phyloP scores from a whole-genome alignment of 1,140 invertebrate genomes.

The Ips nitidus region DNA sequence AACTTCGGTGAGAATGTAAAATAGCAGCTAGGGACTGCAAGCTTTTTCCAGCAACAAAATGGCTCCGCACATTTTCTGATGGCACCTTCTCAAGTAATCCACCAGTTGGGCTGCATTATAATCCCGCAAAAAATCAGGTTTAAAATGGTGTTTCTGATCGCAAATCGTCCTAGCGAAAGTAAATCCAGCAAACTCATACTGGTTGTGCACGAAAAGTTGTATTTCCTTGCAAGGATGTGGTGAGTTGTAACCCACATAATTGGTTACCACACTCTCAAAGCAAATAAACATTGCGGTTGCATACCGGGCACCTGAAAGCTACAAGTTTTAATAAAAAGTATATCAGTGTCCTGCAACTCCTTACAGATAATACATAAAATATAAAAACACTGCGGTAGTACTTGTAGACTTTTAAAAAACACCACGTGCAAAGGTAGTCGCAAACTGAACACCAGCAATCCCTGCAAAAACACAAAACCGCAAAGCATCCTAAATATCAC shows the following conservation, averaged over 20 bases:
- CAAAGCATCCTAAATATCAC: not conserved
- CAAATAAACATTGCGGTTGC: conserved; percentile 9
- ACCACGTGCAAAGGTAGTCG: conserved; percentile 1
- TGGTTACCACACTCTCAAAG: conserved; percentile 8
- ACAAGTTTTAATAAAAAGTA: not conserved
- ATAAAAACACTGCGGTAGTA: not conserved
- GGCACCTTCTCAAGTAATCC: conserved; percentile 9
- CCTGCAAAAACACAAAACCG: not conserved
- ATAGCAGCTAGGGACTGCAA: not conserved
- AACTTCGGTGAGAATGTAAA: conserved; percentile 1
- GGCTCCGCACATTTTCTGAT: conserved; percentile 7
- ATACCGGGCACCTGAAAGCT: not conserved
- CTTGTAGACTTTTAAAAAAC: conserved; percentile 5
- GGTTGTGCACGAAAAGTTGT: conserved; percentile 1
- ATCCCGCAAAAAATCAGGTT: not conserved
- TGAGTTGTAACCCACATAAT: conserved; percentile 1
- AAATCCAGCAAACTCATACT: conserved; percentile 7
- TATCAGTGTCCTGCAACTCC: not conserved
- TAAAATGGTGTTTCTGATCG: not conserved
- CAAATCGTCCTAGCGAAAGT: not conserved
- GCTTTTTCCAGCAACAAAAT: not conserved
- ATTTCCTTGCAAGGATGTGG: conserved; percentile 3
- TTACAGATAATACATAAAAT: conserved; percentile 2
- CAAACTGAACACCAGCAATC: not conserved
- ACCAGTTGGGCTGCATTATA: not conserved